Evolutionary conservation across 2,888 invertebrate species (phyloP).

Genomic region (Strigamia crassipes): DNA sequence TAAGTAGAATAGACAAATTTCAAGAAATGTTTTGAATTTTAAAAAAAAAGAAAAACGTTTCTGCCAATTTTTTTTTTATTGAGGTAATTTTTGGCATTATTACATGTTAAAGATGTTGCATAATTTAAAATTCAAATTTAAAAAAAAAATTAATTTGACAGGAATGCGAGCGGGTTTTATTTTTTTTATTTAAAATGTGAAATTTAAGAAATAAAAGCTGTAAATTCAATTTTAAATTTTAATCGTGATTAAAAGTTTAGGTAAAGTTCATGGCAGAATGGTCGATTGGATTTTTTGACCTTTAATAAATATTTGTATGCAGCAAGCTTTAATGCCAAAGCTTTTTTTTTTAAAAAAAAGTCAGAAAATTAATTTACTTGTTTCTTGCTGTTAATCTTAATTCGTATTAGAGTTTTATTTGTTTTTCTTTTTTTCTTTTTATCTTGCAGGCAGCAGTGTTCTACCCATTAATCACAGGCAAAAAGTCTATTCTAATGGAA

Average conservation of each 20-base stretch:
- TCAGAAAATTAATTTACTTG: not conserved
- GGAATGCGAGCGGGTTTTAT: not conserved
- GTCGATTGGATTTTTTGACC: not conserved
- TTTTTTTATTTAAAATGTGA: not conserved
- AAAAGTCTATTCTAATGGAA: constrained; percentile 56
- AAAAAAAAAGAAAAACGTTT: not conserved
- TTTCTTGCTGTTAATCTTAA: not conserved
- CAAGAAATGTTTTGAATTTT: too few relatives aligned
- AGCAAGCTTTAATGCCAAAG: not conserved
- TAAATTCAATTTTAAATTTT: not conserved
- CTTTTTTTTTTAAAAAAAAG: too few relatives aligned
- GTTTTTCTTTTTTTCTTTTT: constrained; percentile 35
- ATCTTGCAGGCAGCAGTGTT: constrained; percentile 50
- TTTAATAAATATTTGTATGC: not conserved
- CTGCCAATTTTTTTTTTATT: not conserved
- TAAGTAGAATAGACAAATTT: too few relatives aligned
- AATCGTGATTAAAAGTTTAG: not conserved
- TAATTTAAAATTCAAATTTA: too few relatives aligned
- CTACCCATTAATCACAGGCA: constrained; percentile 59
- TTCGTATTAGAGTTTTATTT: not conserved
- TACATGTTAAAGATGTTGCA: not conserved
- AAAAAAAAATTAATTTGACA: not conserved
- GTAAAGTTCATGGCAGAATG: not conserved
- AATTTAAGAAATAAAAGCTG: not conserved
- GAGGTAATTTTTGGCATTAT: not conserved